These are phyloP conservation scores for Tachina fera DNA, from an alignment of 2,888 invertebrate genomes.

Conservation along the genomic window DNA sequence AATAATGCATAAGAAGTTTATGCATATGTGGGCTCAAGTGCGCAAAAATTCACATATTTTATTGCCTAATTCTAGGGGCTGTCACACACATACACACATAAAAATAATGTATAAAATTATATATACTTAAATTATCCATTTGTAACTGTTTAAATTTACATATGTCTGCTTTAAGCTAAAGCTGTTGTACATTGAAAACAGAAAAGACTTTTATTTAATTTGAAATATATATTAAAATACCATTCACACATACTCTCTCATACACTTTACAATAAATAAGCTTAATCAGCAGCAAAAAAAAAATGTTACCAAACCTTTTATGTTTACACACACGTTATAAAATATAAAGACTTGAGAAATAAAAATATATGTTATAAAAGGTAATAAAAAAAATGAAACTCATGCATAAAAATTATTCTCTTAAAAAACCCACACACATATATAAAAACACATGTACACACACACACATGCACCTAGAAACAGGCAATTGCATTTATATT, in stretches of 20 bases:
- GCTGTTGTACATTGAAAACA: neutral
- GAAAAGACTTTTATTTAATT: conserved; percentile 18
- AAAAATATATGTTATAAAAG: conserved; percentile 22
- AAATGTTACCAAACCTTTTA: conserved; percentile 3
- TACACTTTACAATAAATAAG: conserved; percentile 46
- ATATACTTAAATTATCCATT: conserved; percentile 46
- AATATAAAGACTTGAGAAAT: conserved; percentile 41
- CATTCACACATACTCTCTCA: conserved; percentile 10
- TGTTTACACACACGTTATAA: neutral
- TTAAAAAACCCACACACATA: neutral
- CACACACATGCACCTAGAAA: neutral
- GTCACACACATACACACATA: conserved; percentile 1
- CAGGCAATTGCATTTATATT: neutral
- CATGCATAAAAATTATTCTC: conserved; percentile 3
- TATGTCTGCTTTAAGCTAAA: neutral
- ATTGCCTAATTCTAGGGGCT: conserved; percentile 55
- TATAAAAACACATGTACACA: neutral
- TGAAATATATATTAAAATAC: conserved; percentile 47
- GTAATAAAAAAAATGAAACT: conserved; percentile 1
- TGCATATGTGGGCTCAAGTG: neutral
- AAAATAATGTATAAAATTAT: conserved; percentile 46
- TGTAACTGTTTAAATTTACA: conserved; percentile 19
- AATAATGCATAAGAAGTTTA: neutral
- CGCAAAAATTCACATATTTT: neutral
- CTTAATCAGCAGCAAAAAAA: conserved; percentile 51